Evolutionary conservation across 2,797 vertebrate species (phyloP), one percentile per base, ranked within the genome.

Genomic region (Petrocephalus sullivani): DNA sequence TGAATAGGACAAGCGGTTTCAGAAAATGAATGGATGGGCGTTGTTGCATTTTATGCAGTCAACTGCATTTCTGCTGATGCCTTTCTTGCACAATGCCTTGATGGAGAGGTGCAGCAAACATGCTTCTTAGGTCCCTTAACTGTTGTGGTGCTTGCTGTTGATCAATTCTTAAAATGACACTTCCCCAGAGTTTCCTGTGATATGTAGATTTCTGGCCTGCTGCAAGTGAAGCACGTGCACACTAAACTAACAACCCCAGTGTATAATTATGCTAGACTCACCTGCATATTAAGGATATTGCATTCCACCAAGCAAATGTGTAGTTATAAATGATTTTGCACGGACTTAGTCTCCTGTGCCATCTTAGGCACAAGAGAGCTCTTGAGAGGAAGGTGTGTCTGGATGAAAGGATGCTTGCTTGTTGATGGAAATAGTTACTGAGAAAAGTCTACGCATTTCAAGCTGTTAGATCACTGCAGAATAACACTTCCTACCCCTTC

Each of bases 391-490:
- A 51, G 46, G 12, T 85, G 60, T 67, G 46, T 67, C 54, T 64
- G 51, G 19, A 49, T 9, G 21, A 33, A 64, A 64, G 57, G 81
- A 83, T 64, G 85, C 71, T 67, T 87, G 49, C 53, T 82, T 64
- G 75, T 54, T 61, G 61, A 84, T 88, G 57, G 49, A 60, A 54
- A 87, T 49, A 9, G 33, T n/a, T 78, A 28, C 16, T 9, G 71
- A n/a, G 60, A 56, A 84, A 90, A 64, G 67, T 87, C 87, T 86
- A 46, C 33, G 51, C 87, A 86, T 87, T 87, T 51, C 82, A 54
- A 54, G 82, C 21, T 85, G 23, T 9, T 21, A 49, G 71, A 78
- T 46, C 37, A 9, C 71, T 19, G 71, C 16, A 46, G 16, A 46
- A 85, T 54, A 54, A 84, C 82, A 23, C 8, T n/a, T 16, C 23